Evolutionary conservation across 2,113 vertebrate genomes (phyloP).

Genomic region (Myotis yumanensis): DNA sequence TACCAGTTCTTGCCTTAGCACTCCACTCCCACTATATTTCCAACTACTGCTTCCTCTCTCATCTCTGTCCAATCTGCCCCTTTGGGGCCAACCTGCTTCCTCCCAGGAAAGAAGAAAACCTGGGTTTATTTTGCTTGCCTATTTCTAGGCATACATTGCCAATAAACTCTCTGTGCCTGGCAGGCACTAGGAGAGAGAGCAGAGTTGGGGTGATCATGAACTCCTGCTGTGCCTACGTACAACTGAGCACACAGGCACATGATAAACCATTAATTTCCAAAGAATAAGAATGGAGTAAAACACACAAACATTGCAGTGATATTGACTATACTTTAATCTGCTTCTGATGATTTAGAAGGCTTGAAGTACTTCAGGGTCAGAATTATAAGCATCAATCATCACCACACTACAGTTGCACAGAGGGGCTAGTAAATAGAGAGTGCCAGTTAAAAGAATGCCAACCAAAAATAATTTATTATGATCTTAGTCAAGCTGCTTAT

Average conservation of each 20-base stretch:
- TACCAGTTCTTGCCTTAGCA: not conserved
- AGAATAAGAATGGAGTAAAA: slow-evolving; percentile 52
- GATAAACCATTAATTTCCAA: slow-evolving; percentile 41
- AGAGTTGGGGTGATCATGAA: not conserved
- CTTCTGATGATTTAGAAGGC: slow-evolving; percentile 70
- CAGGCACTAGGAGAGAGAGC: not conserved
- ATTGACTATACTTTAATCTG: slow-evolving; percentile 73
- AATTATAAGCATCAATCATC: slow-evolving; percentile 69
- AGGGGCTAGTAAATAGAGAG: slow-evolving; percentile 60
- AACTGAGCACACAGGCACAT: not conserved
- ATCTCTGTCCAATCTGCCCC: not conserved
- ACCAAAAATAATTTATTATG: slow-evolving; percentile 61
- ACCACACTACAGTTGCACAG: slow-evolving; percentile 10
- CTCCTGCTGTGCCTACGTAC: not conserved
- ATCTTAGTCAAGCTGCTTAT: slow-evolving; percentile 67
- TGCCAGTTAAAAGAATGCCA: slow-evolving; percentile 70
- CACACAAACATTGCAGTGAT: slow-evolving; percentile 57
- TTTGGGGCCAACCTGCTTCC: not conserved
- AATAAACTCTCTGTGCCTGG: not conserved
- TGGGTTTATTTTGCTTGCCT: not conserved
- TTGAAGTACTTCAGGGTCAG: slow-evolving; percentile 67
- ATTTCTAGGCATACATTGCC: not conserved
- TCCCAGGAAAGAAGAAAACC: not conserved
- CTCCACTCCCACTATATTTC: not conserved
- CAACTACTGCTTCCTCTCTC: not conserved